Percentiles rank a stretch among this genome's conserved stretches.
phyloP scores from a whole-genome alignment of 2,888 invertebrate genomes.

The Belgica antarctica region DNA sequence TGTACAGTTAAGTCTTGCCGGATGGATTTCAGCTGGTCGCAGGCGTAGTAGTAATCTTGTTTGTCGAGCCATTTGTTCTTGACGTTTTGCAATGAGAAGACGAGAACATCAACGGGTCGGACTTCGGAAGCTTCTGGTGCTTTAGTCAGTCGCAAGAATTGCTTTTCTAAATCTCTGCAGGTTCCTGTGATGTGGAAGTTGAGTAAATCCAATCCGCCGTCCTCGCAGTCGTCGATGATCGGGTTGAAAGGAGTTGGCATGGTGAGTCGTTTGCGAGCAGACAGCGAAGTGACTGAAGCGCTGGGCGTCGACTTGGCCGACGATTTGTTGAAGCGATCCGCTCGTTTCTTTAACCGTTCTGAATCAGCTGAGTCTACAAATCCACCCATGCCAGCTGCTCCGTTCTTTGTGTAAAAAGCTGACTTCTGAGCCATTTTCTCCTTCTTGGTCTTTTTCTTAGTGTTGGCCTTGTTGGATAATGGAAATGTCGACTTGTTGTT shows the following conservation, averaged over 20 bases:
- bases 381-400: slow-evolving; percentile 61
- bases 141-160: slow-evolving; percentile 91
- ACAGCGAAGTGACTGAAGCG: slow-evolving; percentile 48
- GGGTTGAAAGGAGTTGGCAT: slow-evolving; percentile 48
- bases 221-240: slow-evolving; percentile 61
- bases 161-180: slow-evolving; percentile 91
- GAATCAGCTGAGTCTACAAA: slow-evolving; percentile 68
- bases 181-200: slow-evolving; percentile 92
- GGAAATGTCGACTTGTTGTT: slow-evolving; percentile 42
- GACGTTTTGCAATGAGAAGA: slow-evolving; percentile 81
- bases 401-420: slow-evolving; percentile 67
- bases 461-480: slow-evolving; percentile 45
- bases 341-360: slow-evolving; percentile 80
- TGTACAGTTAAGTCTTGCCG: slow-evolving; percentile 98
- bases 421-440: slow-evolving; percentile 47
- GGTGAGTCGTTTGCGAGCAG: slow-evolving; percentile 46
- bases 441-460: slow-evolving; percentile 58
- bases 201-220: slow-evolving; percentile 75
- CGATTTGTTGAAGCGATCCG: slow-evolving; percentile 72
- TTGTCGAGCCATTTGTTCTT: slow-evolving; percentile 86
- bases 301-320: slow-evolving; percentile 54
- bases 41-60: slow-evolving; percentile 93
- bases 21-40: slow-evolving; percentile 98
- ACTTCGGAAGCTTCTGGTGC: slow-evolving; percentile 91
- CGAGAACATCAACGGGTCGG: slow-evolving; percentile 82